Percentiles rank a stretch among this genome's conserved stretches.
Evolutionary conservation across 2,797 vertebrate genomes (phyloP).

Genomic region (Sphenopsis melanotis): DNA sequence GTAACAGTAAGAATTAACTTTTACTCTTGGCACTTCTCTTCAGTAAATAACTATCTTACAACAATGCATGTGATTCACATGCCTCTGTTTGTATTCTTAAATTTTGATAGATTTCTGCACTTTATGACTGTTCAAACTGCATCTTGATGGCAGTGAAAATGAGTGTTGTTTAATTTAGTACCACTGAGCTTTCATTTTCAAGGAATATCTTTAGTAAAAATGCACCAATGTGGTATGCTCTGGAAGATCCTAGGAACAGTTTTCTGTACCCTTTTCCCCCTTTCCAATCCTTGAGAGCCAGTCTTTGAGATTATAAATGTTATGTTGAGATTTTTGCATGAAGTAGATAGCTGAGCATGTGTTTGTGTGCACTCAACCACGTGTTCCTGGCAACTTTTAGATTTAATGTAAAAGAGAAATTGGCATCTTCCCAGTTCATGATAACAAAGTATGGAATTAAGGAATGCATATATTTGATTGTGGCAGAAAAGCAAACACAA

Average conservation of each 20-base stretch:
- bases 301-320: neutral
- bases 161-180: neutral
- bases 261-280: neutral
- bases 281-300: neutral
- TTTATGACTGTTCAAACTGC: neutral
- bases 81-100: neutral
- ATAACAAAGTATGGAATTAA: neutral
- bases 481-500: neutral
- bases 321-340: neutral
- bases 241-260: neutral
- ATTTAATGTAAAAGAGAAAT: neutral
- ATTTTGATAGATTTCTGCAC: neutral
- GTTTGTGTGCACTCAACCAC: neutral
- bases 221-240: neutral
- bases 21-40: conserved; percentile 2
- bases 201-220: neutral
- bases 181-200: neutral
- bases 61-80: neutral
- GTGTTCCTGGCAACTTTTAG: neutral
- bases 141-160: neutral
- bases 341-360: neutral
- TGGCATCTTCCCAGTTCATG: neutral
- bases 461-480: neutral
- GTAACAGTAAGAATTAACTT: neutral
- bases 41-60: neutral